Evolutionary conservation across 2,797 vertebrate species (phyloP).

Genomic region (Buceros bicornis): DNA sequence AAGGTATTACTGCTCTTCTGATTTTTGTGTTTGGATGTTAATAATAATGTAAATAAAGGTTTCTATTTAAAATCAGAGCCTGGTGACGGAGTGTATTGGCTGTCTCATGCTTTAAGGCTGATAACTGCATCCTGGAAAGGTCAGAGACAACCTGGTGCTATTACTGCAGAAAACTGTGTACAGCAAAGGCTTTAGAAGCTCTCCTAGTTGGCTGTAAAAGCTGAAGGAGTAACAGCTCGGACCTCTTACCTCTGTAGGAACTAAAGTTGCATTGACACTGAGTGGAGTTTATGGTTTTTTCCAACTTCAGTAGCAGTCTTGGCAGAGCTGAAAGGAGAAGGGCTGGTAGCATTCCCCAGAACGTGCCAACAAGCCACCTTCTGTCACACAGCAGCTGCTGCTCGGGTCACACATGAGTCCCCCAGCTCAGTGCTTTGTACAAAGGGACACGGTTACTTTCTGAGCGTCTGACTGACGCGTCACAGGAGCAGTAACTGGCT

Average conservation of each 20-base stretch:
- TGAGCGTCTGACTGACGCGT: accelerated
- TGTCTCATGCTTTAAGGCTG: not conserved
- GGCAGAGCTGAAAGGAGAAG: not conserved
- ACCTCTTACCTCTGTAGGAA: not conserved
- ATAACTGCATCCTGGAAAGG: not conserved
- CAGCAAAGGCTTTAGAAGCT: not conserved
- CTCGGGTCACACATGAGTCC: not conserved
- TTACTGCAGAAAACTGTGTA: not conserved
- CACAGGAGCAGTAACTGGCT: not conserved
- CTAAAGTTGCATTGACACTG: accelerated
- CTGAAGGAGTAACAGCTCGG: not conserved
- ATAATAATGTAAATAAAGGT: slow-evolving; percentile 97
- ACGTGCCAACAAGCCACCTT: not conserved
- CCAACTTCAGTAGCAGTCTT: not conserved
- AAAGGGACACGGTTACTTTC: not conserved
- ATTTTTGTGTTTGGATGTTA: slow-evolving; percentile 88
- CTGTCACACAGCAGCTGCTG: not conserved
- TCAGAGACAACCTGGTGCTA: not conserved
- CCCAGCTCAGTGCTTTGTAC: not conserved
- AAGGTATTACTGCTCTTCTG: slow-evolving; percentile 86
- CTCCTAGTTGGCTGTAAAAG: not conserved
- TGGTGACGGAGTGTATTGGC: not conserved
- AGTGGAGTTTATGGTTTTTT: not conserved
- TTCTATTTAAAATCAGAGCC: slow-evolving; percentile 89
- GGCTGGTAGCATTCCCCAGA: not conserved